A percentile compares a stretch with the other conserved stretches of the same genome.
These are phyloP conservation scores for Hypothenemus hampei DNA, from an alignment of 1,140 invertebrate species.

Conservation along the genomic window DNA sequence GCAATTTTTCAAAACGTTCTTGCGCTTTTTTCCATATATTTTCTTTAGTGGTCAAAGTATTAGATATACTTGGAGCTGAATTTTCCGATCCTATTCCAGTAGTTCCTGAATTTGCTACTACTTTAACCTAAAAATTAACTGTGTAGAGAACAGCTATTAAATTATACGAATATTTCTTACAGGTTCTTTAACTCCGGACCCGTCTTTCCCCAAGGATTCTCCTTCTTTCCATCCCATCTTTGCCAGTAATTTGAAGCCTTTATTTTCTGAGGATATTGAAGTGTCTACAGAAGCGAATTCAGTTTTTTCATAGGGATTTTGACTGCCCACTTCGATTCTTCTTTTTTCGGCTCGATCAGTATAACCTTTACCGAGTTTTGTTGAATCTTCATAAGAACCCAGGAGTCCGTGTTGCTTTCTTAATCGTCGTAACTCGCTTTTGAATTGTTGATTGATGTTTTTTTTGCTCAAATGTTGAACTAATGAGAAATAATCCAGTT, in stretches of 20 bases:
- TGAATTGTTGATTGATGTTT: constrained; percentile 52
- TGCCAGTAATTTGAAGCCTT: constrained; percentile 81
- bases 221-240: constrained; percentile 94
- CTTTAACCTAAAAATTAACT: constrained; percentile 29
- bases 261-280: constrained; percentile 71
- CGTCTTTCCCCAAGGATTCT: constrained; percentile 72
- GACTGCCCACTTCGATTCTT: constrained; percentile 71
- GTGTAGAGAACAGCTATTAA: neutral
- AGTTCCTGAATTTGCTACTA: constrained; percentile 35
- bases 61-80: neutral
- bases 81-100: constrained; percentile 32
- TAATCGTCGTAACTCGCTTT: constrained; percentile 68
- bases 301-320: constrained; percentile 77
- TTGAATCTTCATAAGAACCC: constrained; percentile 46
- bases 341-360: constrained; percentile 75
- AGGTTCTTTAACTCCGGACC: constrained; percentile 67
- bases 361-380: constrained; percentile 50
- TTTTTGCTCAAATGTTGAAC: too few relatives aligned
- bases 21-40: constrained; percentile 46
- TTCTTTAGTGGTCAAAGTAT: constrained; percentile 42
- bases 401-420: constrained; percentile 78
- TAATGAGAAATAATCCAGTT: too few relatives aligned
- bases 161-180: constrained; percentile 52
- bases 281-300: constrained; percentile 74
- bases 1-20: constrained; percentile 45